Evolutionary conservation across 2,888 invertebrate genomes (phyloP).

Genomic region (Melanotus villosus): DNA sequence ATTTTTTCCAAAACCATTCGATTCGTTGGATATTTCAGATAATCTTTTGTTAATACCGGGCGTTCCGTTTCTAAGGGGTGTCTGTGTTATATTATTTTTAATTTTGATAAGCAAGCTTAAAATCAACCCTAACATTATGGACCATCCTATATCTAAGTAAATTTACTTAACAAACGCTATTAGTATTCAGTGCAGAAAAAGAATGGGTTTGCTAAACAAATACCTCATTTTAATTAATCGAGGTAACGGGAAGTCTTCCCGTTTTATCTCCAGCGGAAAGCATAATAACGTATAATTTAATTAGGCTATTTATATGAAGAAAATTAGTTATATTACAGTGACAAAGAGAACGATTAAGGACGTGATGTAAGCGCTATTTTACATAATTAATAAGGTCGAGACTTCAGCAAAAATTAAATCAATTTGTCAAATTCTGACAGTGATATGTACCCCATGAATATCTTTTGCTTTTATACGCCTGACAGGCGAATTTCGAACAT

Average conservation of each 20-base stretch:
- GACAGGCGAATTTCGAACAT: constrained; percentile 12
- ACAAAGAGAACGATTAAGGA: constrained; percentile 19
- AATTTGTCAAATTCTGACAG: constrained; percentile 15
- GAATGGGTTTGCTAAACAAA: neutral
- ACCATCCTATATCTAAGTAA: too few species aligned
- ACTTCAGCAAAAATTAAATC: constrained; percentile 20
- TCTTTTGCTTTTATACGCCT: neutral
- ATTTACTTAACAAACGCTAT: too few species aligned
- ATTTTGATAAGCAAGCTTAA: too few species aligned
- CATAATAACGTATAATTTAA: constrained; percentile 14
- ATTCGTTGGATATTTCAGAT: too few species aligned
- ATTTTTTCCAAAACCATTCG: too few species aligned
- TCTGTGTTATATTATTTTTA: too few species aligned
- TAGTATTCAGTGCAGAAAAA: too few species aligned
- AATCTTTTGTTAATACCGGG: too few species aligned
- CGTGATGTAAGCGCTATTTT: constrained; percentile 17
- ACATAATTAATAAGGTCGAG: constrained; percentile 22
- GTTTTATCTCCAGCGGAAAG: neutral
- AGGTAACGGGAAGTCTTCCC: neutral
- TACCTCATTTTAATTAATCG: neutral
- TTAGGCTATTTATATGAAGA: constrained; percentile 13
- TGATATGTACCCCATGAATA: constrained; percentile 8
- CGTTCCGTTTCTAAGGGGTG: too few species aligned
- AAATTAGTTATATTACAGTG: constrained; percentile 12
- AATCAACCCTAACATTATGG: too few species aligned